Conservation (phyloP, 2,797 vertebrate species). For the Enteromius mattozi region DNA sequence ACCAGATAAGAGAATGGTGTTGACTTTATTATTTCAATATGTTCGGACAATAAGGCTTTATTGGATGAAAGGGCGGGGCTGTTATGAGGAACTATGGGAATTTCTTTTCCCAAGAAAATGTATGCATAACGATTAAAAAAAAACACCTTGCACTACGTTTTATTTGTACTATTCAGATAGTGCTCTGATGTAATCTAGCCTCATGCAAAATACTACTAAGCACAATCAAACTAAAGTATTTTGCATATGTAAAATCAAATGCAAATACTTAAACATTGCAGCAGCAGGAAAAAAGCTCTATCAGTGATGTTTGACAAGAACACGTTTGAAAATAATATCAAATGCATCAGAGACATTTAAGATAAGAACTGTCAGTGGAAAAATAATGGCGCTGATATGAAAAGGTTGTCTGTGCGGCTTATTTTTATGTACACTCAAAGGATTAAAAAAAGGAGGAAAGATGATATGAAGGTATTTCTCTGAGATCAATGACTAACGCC, state of each 20-base stretch:
- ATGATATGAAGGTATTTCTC: constrained; percentile 27
- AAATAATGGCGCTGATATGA: constrained; percentile 33
- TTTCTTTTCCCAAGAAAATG: constrained; percentile 20
- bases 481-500: constrained; percentile 53
- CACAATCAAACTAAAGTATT: constrained; percentile 45
- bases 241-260: constrained; percentile 56
- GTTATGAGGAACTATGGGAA: constrained; percentile 41
- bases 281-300: background rate
- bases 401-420: constrained; percentile 22
- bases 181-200: constrained; percentile 31
- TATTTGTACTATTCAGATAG: constrained; percentile 25
- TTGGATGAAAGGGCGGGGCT: background rate
- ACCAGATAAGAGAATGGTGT: constrained; percentile 47
- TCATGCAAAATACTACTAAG: constrained; percentile 50
- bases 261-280: constrained; percentile 46
- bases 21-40: constrained; percentile 41
- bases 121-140: background rate
- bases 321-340: constrained; percentile 38
- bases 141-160: background rate
- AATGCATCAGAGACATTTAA: constrained; percentile 30
- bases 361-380: constrained; percentile 32
- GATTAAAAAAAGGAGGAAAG: constrained; percentile 51
- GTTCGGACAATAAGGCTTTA: constrained; percentile 4
- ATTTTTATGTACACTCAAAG: constrained; percentile 50
- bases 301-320: constrained; percentile 4